A percentile compares a stretch with the other conserved stretches of the same genome.
phyloP scores from a whole-genome alignment of 2,888 invertebrate species.

The Aphodius granarius region DNA sequence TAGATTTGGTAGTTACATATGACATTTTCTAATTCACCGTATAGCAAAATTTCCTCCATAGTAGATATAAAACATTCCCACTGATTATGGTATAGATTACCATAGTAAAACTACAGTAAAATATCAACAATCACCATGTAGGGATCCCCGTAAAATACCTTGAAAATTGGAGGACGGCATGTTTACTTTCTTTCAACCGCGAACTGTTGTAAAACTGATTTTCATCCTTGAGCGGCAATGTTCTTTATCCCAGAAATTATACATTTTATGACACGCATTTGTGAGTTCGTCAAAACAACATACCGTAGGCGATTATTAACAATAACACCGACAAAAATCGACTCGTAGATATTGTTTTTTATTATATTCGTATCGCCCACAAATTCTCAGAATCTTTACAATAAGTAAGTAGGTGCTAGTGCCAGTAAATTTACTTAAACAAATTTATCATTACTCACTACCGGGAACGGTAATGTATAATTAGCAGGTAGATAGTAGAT shows the following conservation, averaged over 20 bases:
- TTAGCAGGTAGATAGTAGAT: neutral
- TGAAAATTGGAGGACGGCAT: neutral
- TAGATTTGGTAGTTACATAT: no score
- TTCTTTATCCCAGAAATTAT: neutral
- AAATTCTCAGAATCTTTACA: neutral
- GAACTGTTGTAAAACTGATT: neutral
- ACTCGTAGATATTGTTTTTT: neutral
- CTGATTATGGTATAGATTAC: neutral
- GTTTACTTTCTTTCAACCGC: neutral
- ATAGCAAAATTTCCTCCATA: no score
- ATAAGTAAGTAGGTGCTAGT: neutral
- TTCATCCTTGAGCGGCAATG: neutral
- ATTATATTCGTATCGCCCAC: neutral
- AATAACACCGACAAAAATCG: neutral
- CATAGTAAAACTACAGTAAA: neutral
- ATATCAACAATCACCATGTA: neutral
- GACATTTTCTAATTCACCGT: no score
- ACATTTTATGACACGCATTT: neutral
- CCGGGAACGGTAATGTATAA: neutral
- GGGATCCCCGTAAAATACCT: neutral
- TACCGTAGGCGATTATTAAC: neutral
- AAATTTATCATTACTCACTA: neutral
- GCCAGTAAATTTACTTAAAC: neutral
- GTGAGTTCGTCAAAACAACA: neutral
- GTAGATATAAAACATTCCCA: neutral